Base-by-base conservation (phyloP, 1,140 invertebrate genomes). In the Polypedilum pembai region DNA sequence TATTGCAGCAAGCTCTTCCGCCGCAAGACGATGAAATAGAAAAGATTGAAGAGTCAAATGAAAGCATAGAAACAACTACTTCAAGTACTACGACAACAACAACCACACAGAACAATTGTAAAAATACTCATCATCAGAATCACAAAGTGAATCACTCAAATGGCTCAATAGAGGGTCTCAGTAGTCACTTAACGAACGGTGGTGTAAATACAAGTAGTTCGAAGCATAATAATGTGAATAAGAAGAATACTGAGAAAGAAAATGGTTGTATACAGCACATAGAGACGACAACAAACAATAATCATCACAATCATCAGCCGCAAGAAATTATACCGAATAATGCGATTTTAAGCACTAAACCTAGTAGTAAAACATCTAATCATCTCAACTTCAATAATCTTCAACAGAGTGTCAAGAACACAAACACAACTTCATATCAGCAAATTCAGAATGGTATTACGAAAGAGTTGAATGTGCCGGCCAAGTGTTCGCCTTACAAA, bases 1-100 rank as follows among this genome's bases (percentile, higher is more conserved):
- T 98, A 78, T 85, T 98, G 82, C 89, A 93, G 79, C 91, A 97
- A 85, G 95, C 95, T 76, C 84, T 98, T 82, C 95, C 95, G 74
- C 84, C 24, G 5, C 24, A 33, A 33, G 24, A 90, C 84, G 87
- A 90, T 74, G 78, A 81, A 75, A 76, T 77, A 17, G 77, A 78
- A 21, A 79, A 78, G 12, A 40, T 12, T 17, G 10, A 74, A 41
- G 24, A 74, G 73, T 21, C 41, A 63, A 75, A 12, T 75, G 69
- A 77, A 8, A 73, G 17, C 4, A 21, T 40, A 72, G 33, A 41
- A 12, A 73, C 12, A 66, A 74, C 65, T 56, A n/a, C 45, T 12
- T 15, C 45, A 12, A 56, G n/a, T 56, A 45, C 75, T 78, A 65
- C 74, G 78, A 79, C 78, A 63, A 80, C 80, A 74, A 77, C 79